Base-by-base conservation (phyloP, 2,113 vertebrate genomes). In the Sinocyclocheilus rhinocerous region DNA sequence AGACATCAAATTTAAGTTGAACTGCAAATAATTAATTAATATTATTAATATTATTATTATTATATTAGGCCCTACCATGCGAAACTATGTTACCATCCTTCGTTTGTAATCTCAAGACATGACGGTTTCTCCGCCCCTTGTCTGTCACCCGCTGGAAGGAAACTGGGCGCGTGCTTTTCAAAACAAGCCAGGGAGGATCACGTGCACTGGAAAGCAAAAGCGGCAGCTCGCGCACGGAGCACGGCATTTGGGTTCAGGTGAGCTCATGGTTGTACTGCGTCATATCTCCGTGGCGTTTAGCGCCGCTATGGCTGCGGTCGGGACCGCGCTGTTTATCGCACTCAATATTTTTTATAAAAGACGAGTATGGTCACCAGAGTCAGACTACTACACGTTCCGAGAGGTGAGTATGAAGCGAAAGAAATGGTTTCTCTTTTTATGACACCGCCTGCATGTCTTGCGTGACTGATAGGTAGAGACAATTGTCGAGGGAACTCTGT, bases 321-420 rank as follows among this genome's bases (percentile, higher is more conserved):
- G 96, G 33, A 97, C 96, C 8, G 94, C 96, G 50, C 92, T 98
- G 77, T 95, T 96, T 92, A 92, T 98, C 86, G 94, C 96, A 70
- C 91, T 96, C 90, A 97, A 93, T 92, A 86, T 93, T 42, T 96
- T 95, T 90, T 96, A 95, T 90, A 88, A 80, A 88, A 89, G 93
- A 88, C 90, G 93, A 1, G 89, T 90, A 84, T 94, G 94, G 95
- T 92, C 93, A 22, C 93, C 95, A 18, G 92, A 94, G 72, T 87
- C 91, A 85, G 92, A 94, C 15, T 94, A 90, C 82, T 90, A 88
- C 90, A 90, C 89, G 29, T 90, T 93, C 87, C 87, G 84, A 87
- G 89, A 93, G 95, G 88, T 93, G 76, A 87, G 90, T 81, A 26
- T 24, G 24, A 33, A 52, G 22, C 33, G 81, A 36, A 67, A 86